phyloP scores from a whole-genome alignment of 2,888 invertebrate genomes.

The Mythimna vitellina region DNA sequence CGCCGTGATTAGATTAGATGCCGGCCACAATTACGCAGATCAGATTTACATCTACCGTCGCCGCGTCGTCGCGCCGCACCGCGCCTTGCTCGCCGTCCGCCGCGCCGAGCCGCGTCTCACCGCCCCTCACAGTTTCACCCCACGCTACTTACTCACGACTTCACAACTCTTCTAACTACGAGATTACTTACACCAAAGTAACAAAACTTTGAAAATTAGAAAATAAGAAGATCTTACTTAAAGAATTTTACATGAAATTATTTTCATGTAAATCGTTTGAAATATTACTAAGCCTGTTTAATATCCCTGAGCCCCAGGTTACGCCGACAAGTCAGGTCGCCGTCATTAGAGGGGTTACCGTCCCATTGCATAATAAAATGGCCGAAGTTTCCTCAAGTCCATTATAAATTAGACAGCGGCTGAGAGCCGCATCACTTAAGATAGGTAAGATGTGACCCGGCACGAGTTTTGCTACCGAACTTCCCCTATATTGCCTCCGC shows the following conservation, averaged over 20 bases:
- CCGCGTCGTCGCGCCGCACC: constrained; percentile 20
- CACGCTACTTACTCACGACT: constrained; percentile 10
- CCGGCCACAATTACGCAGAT: constrained; percentile 89
- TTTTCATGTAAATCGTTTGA: constrained; percentile 78
- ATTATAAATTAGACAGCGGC: constrained; percentile 90
- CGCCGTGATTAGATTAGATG: constrained; percentile 88
- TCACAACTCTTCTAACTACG: constrained; percentile 10
- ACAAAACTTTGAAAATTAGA: constrained; percentile 46
- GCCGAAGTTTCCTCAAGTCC: constrained; percentile 90
- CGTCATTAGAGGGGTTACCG: constrained; percentile 90
- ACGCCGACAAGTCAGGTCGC: constrained; percentile 85
- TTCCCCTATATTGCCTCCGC: constrained; percentile 85
- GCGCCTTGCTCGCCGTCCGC: neutral
- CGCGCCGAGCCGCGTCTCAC: constrained; percentile 3
- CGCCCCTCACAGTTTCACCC: neutral
- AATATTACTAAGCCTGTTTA: constrained; percentile 84
- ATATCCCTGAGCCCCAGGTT: constrained; percentile 85
- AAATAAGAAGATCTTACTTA: constrained; percentile 37
- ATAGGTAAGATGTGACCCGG: constrained; percentile 90
- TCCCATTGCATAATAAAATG: constrained; percentile 91
- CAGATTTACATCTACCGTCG: constrained; percentile 85
- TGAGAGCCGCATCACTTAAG: constrained; percentile 90
- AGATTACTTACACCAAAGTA: constrained; percentile 27
- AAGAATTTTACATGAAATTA: constrained; percentile 66
- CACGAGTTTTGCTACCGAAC: constrained; percentile 86